Conservation (phyloP, 2,888 invertebrate genomes). For the Pteria penguin region DNA sequence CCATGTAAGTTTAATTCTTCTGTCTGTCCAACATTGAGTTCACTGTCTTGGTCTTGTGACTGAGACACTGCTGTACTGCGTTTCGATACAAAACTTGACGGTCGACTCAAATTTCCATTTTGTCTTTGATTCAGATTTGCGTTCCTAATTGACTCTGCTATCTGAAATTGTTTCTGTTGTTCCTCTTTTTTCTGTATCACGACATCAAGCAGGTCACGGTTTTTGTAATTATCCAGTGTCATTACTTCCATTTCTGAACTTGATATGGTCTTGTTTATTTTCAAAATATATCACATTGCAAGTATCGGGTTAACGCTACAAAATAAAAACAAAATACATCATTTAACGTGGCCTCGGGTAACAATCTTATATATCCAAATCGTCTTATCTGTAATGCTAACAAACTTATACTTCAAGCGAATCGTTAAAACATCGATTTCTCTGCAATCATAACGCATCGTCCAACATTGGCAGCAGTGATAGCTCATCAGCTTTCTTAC, state of each 20-base stretch:
- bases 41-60: slow-evolving; percentile 52
- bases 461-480: no score
- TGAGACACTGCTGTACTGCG: slow-evolving; percentile 50
- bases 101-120: slow-evolving; percentile 62
- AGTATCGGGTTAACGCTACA: no score
- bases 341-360: no score
- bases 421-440: no score
- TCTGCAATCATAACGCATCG: no score
- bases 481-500: no score
- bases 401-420: no score
- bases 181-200: slow-evolving; percentile 70
- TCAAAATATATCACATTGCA: no score
- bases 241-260: slow-evolving; percentile 10
- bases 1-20: neutral
- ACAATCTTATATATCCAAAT: no score
- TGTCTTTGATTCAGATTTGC: slow-evolving; percentile 37
- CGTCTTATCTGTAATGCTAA: no score
- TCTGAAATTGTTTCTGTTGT: slow-evolving; percentile 42
- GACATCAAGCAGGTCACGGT: slow-evolving; percentile 69
- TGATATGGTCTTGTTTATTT: no score
- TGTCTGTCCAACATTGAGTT: slow-evolving; percentile 8
- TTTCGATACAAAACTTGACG: slow-evolving; percentile 58
- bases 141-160: neutral
- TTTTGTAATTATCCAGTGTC: slow-evolving; percentile 58
- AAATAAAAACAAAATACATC: no score